phyloP scores from a whole-genome alignment of 30 jellyfish, hydroid and myxozoan genomes.

The Hydractinia echinata region DNA sequence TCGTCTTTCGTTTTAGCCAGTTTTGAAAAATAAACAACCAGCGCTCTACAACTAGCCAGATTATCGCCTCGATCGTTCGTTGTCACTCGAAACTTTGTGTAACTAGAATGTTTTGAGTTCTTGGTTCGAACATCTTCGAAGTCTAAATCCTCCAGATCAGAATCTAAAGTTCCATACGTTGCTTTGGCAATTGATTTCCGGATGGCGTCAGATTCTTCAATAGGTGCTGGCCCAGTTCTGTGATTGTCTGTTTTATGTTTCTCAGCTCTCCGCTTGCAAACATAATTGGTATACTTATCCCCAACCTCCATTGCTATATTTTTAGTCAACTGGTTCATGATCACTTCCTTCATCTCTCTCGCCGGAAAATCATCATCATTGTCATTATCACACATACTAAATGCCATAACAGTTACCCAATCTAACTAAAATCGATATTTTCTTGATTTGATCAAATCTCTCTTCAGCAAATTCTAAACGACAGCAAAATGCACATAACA shows the following conservation, averaged over 20 bases:
- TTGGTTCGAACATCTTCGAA: constrained; percentile 71
- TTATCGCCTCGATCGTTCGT: constrained; percentile 52
- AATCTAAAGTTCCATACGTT: constrained; percentile 93
- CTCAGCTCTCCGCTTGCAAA: constrained; percentile 75
- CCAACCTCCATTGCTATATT: constrained; percentile 54
- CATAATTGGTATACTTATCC: constrained; percentile 68
- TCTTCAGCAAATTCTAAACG: too few relatives aligned
- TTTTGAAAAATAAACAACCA: constrained; percentile 88
- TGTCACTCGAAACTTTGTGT: constrained; percentile 26
- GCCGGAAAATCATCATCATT: neutral
- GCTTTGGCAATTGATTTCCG: constrained; percentile 67
- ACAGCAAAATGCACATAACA: too few relatives aligned
- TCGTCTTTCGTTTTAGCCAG: constrained; percentile 87
- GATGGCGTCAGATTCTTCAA: constrained; percentile 83
- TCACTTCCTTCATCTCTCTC: neutral
- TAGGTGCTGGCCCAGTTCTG: constrained; percentile 99
- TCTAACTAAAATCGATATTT: too few relatives aligned
- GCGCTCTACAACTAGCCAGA: constrained; percentile 97
- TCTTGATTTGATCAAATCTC: too few relatives aligned
- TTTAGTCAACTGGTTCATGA: constrained; percentile 20
- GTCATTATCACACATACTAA: neutral
- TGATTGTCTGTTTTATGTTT: constrained; percentile 48
- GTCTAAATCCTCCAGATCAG: constrained; percentile 93
- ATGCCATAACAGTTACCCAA: neutral
- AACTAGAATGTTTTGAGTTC: constrained; percentile 36